A percentile compares a stretch with the other conserved stretches of the same genome.
Evolutionary conservation across 2,888 invertebrate genomes (phyloP).

Genomic region (Deroplatys truncata): DNA sequence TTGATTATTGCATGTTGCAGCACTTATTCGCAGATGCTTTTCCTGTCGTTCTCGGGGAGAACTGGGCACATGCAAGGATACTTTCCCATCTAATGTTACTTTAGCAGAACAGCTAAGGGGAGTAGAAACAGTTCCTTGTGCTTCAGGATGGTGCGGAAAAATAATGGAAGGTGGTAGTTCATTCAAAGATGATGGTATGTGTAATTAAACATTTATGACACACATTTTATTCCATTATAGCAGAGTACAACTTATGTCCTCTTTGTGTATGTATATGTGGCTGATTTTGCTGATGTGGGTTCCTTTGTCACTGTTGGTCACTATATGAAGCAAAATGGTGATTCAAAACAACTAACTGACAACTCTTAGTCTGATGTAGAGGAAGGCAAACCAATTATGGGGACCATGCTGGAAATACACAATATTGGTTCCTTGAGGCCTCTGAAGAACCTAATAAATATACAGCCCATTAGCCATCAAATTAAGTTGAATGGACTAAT

Average conservation of each 20-base stretch:
- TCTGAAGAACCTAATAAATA: too few relatives aligned
- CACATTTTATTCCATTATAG: too few relatives aligned
- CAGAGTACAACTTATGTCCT: not conserved
- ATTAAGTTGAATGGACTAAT: too few relatives aligned
- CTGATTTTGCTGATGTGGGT: too few relatives aligned
- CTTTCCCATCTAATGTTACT: constrained; percentile 74
- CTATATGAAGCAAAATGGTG: too few relatives aligned
- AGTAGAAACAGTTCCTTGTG: constrained; percentile 73
- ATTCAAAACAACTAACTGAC: too few relatives aligned
- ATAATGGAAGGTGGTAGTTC: constrained; percentile 73
- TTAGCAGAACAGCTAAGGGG: constrained; percentile 66
- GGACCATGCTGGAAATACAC: too few relatives aligned
- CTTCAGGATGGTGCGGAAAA: constrained; percentile 91
- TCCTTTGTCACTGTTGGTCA: too few relatives aligned
- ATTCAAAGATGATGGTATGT: constrained; percentile 64
- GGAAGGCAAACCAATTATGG: too few relatives aligned
- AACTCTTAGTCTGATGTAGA: too few relatives aligned
- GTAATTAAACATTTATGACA: not conserved
- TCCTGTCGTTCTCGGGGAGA: constrained; percentile 84
- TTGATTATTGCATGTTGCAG: constrained; percentile 45
- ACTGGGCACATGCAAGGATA: constrained; percentile 83
- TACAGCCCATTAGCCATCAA: too few relatives aligned
- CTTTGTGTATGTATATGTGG: not conserved
- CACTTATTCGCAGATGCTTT: constrained; percentile 70
- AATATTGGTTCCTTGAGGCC: too few relatives aligned